Evolutionary conservation across 2,888 invertebrate genomes (phyloP).

Genomic region (Polylopha cassiicola): DNA sequence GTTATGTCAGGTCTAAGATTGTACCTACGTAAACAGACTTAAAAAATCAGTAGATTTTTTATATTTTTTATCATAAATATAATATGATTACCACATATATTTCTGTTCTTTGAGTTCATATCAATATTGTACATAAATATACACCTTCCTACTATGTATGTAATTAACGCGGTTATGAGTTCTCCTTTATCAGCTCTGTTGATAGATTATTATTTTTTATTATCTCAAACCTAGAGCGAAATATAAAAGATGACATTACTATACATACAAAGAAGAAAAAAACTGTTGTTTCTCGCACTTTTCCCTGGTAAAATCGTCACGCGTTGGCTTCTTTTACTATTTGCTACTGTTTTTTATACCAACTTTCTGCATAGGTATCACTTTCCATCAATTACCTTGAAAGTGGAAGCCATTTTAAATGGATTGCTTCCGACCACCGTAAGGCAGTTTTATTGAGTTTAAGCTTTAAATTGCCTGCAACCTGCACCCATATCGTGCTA

Average conservation of each 20-base stretch:
- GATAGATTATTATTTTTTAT: too few relatives aligned
- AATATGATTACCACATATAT: too few relatives aligned
- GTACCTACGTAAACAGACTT: too few relatives aligned
- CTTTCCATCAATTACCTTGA: constrained; percentile 49
- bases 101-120: too few relatives aligned
- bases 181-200: too few relatives aligned
- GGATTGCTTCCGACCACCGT: constrained; percentile 12
- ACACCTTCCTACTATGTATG: too few relatives aligned
- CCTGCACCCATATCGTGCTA: constrained; percentile 42
- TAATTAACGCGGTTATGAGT: too few relatives aligned
- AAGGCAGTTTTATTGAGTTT: constrained; percentile 3
- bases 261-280: constrained; percentile 19
- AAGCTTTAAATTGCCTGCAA: constrained; percentile 16
- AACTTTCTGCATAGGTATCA: constrained; percentile 45
- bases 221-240: too few relatives aligned
- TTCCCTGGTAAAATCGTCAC: constrained; percentile 40
- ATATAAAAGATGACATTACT: constrained; percentile 7
- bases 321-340: constrained; percentile 39
- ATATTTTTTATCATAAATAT: too few relatives aligned
- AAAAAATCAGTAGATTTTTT: too few relatives aligned
- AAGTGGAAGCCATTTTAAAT: constrained; percentile 31
- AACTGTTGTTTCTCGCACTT: constrained; percentile 37
- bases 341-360: constrained; percentile 33
- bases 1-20: too few relatives aligned
- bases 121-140: too few relatives aligned